Evolutionary conservation across 2,797 vertebrate species (phyloP), one percentile per base, ranked within the genome.

Genomic region (Chaetodon trifasciatus): DNA sequence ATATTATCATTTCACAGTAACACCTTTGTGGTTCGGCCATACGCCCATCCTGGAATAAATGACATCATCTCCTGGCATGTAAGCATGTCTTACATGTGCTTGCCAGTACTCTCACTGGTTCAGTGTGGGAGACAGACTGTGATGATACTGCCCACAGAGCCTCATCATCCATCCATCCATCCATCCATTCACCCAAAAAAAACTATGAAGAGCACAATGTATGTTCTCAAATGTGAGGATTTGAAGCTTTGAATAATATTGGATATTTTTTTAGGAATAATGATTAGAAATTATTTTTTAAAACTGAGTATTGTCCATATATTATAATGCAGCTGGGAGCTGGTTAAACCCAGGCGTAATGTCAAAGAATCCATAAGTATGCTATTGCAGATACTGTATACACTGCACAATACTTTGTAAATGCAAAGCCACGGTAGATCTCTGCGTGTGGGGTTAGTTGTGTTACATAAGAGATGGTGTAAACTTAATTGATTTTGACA

Each of bases 401-500:
- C 2, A 39, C 12, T 35, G 13, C 2, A 16, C 10, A 55, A 13
- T 21, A 17, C 12, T 52, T 32, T 19, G 8, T 50, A 9, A 47
- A 44, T 52, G 46, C 37, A 4, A 37, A 21, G 24, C 17, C 5
- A 6, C 3, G 40, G 5, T 15, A 15, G 11, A 3, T 12, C 37
- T 46, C 15, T 8, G 10, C 46, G 1, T 19, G 6, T 5, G 5
- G 12, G 21, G 17, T 10, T 58, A 57, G 3, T 21, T 68, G 16
- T 49, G 76, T 63, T 73, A 44, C 24, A 0, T 55, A 49, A 79
- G 23, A 32, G 15, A 49, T 0, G 0, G 21, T 52, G 1, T 42
- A n/a, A 52, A 67, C 7, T 37, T 77, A 66, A 74, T 63, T 70
- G 65, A 76, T 56, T 61, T 1, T 68, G 73, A 74, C 63, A 15